A percentile compares a stretch with the other conserved stretches of the same genome.
Evolutionary conservation across 2,888 invertebrate species (phyloP).

Genomic region (Drosophila pseudotalamancana): DNA sequence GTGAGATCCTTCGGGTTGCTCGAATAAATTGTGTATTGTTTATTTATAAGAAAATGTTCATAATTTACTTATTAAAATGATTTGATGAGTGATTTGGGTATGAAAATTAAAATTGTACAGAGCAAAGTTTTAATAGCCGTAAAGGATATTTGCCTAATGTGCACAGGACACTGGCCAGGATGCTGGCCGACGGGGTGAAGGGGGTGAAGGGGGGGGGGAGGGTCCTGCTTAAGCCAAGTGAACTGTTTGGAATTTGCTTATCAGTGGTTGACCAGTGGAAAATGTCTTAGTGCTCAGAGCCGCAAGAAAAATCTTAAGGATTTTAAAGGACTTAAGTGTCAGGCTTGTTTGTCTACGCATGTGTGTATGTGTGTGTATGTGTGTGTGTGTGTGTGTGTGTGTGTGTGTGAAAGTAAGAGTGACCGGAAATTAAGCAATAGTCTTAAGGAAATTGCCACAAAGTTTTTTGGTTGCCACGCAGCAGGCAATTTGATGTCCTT

Average conservation of each 20-base stretch:
- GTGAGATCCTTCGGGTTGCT: conserved; percentile 31
- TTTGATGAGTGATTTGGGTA: conserved; percentile 78
- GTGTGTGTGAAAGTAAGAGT: conserved; percentile 57
- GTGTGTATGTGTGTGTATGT: not conserved
- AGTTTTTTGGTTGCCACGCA: conserved; percentile 68
- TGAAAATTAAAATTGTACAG: conserved; percentile 70
- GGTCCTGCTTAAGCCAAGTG: conserved; percentile 66
- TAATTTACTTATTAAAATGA: conserved; percentile 81
- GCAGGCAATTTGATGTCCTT: conserved; percentile 67
- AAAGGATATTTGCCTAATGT: conserved; percentile 69
- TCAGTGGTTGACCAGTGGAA: conserved; percentile 74
- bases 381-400: conserved; percentile 8
- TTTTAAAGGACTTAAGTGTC: conserved; percentile 71
- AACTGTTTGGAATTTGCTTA: conserved; percentile 75
- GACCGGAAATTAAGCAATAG: conserved; percentile 80
- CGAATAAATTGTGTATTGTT: conserved; percentile 80
- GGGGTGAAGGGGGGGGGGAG: conserved; percentile 8
- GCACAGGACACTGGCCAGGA: conserved; percentile 12
- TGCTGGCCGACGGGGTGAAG: no score
- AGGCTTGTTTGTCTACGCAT: conserved; percentile 26
- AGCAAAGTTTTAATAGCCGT: conserved; percentile 72
- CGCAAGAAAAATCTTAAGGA: conserved; percentile 70
- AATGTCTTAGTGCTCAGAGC: conserved; percentile 52
- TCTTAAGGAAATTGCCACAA: conserved; percentile 80
- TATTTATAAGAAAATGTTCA: conserved; percentile 76